Evolutionary conservation across 2,888 invertebrate species (phyloP).

Genomic region (Nasonia oneida): DNA sequence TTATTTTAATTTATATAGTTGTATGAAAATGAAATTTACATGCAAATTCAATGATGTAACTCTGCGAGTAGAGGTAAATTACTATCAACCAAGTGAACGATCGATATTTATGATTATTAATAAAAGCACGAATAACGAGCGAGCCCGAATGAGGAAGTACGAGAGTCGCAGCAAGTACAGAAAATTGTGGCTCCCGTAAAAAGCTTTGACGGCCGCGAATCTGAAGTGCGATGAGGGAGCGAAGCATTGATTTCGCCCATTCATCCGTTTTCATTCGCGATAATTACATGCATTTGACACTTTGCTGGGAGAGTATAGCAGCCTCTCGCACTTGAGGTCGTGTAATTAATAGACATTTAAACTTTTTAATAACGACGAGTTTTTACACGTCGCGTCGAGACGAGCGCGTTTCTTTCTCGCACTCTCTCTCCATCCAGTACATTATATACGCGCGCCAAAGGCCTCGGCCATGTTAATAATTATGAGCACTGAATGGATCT

Average conservation of each 20-base stretch:
- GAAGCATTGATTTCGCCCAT: constrained; percentile 74
- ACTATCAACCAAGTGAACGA: not conserved
- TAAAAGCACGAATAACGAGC: not conserved
- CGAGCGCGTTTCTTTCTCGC: not conserved
- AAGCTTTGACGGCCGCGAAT: constrained; percentile 67
- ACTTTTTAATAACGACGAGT: constrained; percentile 76
- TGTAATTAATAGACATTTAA: constrained; percentile 77
- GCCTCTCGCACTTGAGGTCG: constrained; percentile 67
- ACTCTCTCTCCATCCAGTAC: not conserved
- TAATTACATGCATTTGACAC: constrained; percentile 76
- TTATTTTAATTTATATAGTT: constrained; percentile 24
- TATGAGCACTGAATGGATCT: constrained; percentile 75
- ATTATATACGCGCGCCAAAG: not conserved
- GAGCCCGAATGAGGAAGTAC: not conserved
- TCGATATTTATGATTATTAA: not conserved
- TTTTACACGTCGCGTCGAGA: constrained; percentile 69
- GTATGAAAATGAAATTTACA: not conserved
- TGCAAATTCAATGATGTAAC: too few relatives aligned
- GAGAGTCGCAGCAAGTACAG: constrained; percentile 54
- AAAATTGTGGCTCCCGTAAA: constrained; percentile 74
- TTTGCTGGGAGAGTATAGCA: constrained; percentile 60
- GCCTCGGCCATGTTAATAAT: constrained; percentile 69
- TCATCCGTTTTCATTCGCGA: constrained; percentile 68
- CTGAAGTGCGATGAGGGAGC: constrained; percentile 66
- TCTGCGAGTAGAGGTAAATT: too few relatives aligned